Conservation (phyloP, 1,140 invertebrate genomes). For the Aphelenchoides fujianensis region DNA sequence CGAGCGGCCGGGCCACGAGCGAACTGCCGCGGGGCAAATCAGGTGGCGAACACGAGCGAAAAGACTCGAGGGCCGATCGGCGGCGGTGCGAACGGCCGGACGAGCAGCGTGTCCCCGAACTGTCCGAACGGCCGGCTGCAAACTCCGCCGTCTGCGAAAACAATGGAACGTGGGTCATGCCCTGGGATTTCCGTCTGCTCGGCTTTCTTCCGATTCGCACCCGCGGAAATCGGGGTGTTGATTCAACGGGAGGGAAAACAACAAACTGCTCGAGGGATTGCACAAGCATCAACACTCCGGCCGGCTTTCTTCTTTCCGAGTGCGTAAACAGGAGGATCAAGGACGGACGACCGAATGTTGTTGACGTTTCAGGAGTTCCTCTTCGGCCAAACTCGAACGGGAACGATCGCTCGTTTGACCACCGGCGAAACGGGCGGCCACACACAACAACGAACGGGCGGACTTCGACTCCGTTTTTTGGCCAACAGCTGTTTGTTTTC, state of each 20-base stretch:
- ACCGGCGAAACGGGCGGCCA: too few relatives aligned
- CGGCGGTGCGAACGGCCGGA: background rate
- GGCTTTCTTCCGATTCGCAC: too few relatives aligned
- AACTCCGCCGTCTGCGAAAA: background rate
- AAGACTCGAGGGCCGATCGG: background rate
- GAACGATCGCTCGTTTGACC: background rate
- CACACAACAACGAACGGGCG: too few relatives aligned
- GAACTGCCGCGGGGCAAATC: background rate
- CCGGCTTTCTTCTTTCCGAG: too few relatives aligned
- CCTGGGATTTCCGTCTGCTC: too few relatives aligned
- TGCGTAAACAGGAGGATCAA: too few relatives aligned
- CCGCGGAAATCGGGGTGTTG: too few relatives aligned
- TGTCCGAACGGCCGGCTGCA: background rate
- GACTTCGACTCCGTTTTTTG: background rate
- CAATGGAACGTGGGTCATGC: background rate
- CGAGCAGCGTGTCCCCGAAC: background rate
- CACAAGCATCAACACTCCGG: too few relatives aligned
- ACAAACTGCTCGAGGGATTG: too few relatives aligned
- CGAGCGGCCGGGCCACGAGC: background rate
- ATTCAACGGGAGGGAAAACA: too few relatives aligned
- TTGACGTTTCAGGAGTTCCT: conserved; percentile 1
- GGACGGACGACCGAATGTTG: too few relatives aligned
- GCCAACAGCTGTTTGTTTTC: conserved; percentile 2
- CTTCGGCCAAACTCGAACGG: too few relatives aligned
- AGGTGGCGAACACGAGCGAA: background rate